Conservation (phyloP, 2,797 vertebrate species). For the Gambusia yucatana region DNA sequence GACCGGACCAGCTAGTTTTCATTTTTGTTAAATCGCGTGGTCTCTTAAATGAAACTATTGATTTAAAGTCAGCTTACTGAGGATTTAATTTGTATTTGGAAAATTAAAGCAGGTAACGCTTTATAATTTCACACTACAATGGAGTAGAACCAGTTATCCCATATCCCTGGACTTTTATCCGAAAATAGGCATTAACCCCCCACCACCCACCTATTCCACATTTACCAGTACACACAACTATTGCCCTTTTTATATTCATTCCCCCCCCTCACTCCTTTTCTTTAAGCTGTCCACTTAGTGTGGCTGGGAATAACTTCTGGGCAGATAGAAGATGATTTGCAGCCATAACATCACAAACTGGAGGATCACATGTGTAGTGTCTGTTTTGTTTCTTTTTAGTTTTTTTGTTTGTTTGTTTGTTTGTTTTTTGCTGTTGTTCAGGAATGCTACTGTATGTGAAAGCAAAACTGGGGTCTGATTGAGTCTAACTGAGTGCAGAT, state of each 20-base stretch:
- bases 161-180: constrained; percentile 38
- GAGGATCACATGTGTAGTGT: constrained; percentile 57
- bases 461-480: constrained; percentile 43
- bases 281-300: constrained; percentile 69
- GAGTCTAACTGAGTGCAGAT: not conserved
- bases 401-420: too few species aligned
- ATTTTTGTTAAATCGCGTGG: constrained; percentile 98
- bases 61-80: constrained; percentile 98
- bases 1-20: constrained; percentile 97
- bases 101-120: constrained; percentile 97
- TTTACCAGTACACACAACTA: constrained; percentile 22
- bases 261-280: constrained; percentile 52
- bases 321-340: constrained; percentile 71
- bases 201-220: constrained; percentile 1
- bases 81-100: constrained; percentile 99
- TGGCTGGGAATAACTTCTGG: constrained; percentile 73
- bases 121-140: constrained; percentile 91
- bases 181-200: constrained; percentile 34
- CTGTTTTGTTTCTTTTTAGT: too few species aligned
- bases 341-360: constrained; percentile 60
- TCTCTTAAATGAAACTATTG: constrained; percentile 98
- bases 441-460: constrained; percentile 58
- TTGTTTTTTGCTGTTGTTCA: constrained; percentile 39
- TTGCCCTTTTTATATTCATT: constrained; percentile 1
- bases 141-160: constrained; percentile 72